These are phyloP conservation scores for Tenualosa ilisha DNA, from an alignment of 2,797 vertebrate species.

Conservation along the genomic window DNA sequence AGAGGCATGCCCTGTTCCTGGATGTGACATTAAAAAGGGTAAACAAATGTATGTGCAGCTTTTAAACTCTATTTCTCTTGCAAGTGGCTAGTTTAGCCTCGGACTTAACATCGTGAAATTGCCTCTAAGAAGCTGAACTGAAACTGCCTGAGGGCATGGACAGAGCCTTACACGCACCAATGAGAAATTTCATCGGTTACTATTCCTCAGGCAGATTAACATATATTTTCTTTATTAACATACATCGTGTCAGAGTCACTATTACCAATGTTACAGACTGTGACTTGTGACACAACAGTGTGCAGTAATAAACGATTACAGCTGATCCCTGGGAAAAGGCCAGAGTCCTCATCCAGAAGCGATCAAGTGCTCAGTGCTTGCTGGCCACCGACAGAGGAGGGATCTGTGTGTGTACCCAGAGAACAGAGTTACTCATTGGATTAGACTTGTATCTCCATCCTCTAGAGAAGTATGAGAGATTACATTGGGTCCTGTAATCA, in stretches of 20 bases:
- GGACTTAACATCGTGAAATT: not conserved
- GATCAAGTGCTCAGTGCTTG: conserved; percentile 8
- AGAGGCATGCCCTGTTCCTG: not conserved
- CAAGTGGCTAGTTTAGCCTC: not conserved
- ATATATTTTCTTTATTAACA: not conserved
- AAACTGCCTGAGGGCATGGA: not conserved
- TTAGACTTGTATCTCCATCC: conserved; percentile 51
- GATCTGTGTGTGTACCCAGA: conserved; percentile 39
- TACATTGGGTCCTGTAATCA: conserved; percentile 55
- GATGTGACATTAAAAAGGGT: conserved; percentile 2
- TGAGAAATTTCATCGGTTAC: not conserved
- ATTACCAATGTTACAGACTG: not conserved
- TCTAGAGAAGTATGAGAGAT: conserved; percentile 53
- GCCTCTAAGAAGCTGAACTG: not conserved
- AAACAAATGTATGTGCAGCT: not conserved
- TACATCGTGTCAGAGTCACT: not conserved
- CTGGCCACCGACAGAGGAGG: not conserved
- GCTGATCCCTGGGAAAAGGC: conserved; percentile 2
- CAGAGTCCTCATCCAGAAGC: conserved; percentile 3
- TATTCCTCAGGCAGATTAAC: not conserved
- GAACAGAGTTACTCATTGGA: conserved; percentile 39
- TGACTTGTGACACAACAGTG: not conserved
- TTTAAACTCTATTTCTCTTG: not conserved
- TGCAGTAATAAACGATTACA: not conserved
- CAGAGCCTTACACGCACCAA: not conserved